Evolutionary conservation across 2,797 vertebrate genomes (phyloP), one percentile per base, ranked within the genome.

Genomic region (Siniperca obscura): DNA sequence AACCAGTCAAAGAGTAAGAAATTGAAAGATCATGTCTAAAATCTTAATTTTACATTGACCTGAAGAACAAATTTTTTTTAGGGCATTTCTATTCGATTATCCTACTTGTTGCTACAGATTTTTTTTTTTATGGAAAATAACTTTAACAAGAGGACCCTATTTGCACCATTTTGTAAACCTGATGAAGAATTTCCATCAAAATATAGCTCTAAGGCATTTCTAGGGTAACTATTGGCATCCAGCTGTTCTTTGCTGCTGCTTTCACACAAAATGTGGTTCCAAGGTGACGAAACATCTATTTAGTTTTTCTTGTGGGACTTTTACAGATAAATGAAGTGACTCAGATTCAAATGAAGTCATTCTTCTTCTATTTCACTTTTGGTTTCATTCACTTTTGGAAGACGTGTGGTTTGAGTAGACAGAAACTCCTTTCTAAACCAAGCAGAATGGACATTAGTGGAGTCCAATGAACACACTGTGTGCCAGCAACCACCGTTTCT

Each of bases 401-500:
- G 75, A 86, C 44, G 61, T 62, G 60, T 61, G 76, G 82, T 84
- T 86, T 76, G 79, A 88, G 85, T 56, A 68, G 27, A 81, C 25
- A 65, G 66, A 77, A 84, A 85, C 72, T 86, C 80, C 36, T 21
- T 67, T 76, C 55, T 70, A 55, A 83, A 83, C 22, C 67, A 50
- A 80, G 68, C 84, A 83, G 80, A 84, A 79, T 56, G 84, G 79
- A 86, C 78, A 73, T 81, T 73, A 80, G 73, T 7, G 52, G 74
- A 81, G 83, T 83, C 80, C 87, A 86, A 76, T 44, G 76, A 72
- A 61, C 14, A 17, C 57, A 2, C n/a, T 1, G 70, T 10, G 71
- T 86, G 90, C 88, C 90, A 91, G 85, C 67, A 82, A 67, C 70
- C 83, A 83, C 85, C 76, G 76, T 87, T 86, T 84, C 74, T 61